Percentiles rank a stretch among this genome's conserved stretches.
phyloP scores from a whole-genome alignment of 1,140 invertebrate genomes.

The Thalassaphorura encarpata region DNA sequence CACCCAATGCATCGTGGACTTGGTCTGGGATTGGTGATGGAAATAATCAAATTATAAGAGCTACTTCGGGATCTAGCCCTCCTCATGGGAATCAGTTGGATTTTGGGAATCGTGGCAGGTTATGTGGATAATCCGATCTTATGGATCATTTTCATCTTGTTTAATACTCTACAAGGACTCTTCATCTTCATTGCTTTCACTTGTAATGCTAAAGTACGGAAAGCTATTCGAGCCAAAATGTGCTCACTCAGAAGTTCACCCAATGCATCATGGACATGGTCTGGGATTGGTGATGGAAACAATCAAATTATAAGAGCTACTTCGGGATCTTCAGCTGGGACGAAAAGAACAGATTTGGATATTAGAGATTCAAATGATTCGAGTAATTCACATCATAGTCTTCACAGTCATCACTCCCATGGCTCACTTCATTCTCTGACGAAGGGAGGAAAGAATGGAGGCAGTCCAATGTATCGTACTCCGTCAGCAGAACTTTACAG shows the following conservation, averaged over 20 bases:
- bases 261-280: conserved; percentile 31
- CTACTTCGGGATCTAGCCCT: conserved; percentile 38
- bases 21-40: conserved; percentile 29
- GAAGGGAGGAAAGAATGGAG: not conserved
- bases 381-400: conserved; percentile 6
- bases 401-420: conserved; percentile 4
- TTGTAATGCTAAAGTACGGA: conserved; percentile 40
- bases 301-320: conserved; percentile 21
- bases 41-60: conserved; percentile 10
- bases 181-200: conserved; percentile 51
- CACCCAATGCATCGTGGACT: conserved; percentile 28
- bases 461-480: not conserved
- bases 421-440: not conserved
- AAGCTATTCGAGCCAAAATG: conserved; percentile 29
- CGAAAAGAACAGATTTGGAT: conserved; percentile 28
- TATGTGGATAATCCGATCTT: conserved; percentile 38
- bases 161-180: conserved; percentile 49
- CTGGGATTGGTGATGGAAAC: no score
- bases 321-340: conserved; percentile 24
- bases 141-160: conserved; percentile 45
- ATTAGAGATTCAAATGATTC: conserved; percentile 21
- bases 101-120: conserved; percentile 43
- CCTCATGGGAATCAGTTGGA: conserved; percentile 48
- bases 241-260: conserved; percentile 9
- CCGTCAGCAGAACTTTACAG: no score